Percentiles rank a stretch among this genome's conserved stretches.
Conservation (phyloP, 2,113 vertebrate genomes). For the Probosciger aterrimus region DNA sequence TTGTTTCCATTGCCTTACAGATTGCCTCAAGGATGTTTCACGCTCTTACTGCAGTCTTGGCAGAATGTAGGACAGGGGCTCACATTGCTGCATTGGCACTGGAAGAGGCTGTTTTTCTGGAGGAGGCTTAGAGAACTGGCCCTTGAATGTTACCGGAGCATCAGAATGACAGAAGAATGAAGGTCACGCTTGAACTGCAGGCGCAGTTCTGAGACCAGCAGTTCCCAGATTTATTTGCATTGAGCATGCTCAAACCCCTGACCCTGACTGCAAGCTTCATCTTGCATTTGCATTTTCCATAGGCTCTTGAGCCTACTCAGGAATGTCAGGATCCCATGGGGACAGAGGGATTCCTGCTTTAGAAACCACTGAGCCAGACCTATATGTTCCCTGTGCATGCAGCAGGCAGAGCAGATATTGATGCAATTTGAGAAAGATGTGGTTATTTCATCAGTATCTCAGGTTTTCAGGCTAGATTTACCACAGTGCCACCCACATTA, state of each 20-base stretch:
- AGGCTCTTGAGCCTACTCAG: background rate
- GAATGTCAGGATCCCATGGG: background rate
- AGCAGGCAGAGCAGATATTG: background rate
- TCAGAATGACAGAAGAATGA: background rate
- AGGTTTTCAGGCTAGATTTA: background rate
- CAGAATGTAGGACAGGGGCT: constrained; percentile 37
- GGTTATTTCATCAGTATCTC: background rate
- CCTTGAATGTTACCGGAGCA: background rate
- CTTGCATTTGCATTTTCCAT: background rate
- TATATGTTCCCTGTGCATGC: background rate
- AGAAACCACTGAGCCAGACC: background rate
- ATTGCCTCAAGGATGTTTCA: background rate
- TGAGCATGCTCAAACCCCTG: background rate
- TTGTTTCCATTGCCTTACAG: background rate
- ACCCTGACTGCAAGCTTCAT: background rate
- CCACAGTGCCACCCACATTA: background rate
- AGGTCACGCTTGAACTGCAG: background rate
- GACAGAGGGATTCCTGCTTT: background rate
- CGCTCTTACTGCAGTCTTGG: background rate
- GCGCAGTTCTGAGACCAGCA: background rate
- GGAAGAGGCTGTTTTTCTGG: background rate
- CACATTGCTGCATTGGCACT: background rate
- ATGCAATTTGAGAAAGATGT: background rate
- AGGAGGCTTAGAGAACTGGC: background rate
- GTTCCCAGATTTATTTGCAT: background rate